Evolutionary conservation across 1,140 invertebrate species (phyloP).

Genomic region (Schmidtea mediterranea): DNA sequence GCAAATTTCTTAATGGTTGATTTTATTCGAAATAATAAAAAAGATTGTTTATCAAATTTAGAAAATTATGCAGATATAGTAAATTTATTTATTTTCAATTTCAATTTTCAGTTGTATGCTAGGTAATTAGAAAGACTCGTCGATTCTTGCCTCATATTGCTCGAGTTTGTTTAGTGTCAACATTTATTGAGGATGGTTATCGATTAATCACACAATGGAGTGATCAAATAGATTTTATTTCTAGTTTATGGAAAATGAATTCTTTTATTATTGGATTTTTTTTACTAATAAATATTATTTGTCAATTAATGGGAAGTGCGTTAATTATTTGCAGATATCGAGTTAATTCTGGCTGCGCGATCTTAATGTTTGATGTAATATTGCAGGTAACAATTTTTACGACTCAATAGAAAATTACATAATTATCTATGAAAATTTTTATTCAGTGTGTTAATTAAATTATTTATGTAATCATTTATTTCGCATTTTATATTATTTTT

Average conservation of each 20-base stretch:
- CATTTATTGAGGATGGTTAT: slow-evolving; percentile 92
- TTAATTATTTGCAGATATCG: slow-evolving; percentile 74
- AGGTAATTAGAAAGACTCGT: slow-evolving; percentile 73
- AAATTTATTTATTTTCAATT: neutral
- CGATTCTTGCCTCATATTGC: slow-evolving; percentile 75
- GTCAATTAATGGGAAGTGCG: slow-evolving; percentile 70
- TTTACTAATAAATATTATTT: slow-evolving; percentile 67
- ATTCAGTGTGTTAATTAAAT: neutral
- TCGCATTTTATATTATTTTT: too few species aligned
- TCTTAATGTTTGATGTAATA: slow-evolving; percentile 80
- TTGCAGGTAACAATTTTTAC: slow-evolving; percentile 38
- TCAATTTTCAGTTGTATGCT: slow-evolving; percentile 12
- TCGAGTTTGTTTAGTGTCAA: slow-evolving; percentile 81
- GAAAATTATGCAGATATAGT: slow-evolving; percentile 3
- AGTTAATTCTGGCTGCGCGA: slow-evolving; percentile 70
- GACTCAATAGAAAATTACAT: neutral
- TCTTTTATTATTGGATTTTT: slow-evolving; percentile 59
- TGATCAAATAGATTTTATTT: slow-evolving; percentile 86
- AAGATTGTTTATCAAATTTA: neutral
- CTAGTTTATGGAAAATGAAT: slow-evolving; percentile 14
- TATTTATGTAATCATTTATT: neutral
- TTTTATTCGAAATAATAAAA: too few species aligned
- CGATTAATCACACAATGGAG: slow-evolving; percentile 97
- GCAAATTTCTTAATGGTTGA: too few species aligned
- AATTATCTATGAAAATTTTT: too few species aligned